Evolutionary conservation across 2,113 vertebrate species (phyloP).

Genomic region (Neogobius melanostomus): DNA sequence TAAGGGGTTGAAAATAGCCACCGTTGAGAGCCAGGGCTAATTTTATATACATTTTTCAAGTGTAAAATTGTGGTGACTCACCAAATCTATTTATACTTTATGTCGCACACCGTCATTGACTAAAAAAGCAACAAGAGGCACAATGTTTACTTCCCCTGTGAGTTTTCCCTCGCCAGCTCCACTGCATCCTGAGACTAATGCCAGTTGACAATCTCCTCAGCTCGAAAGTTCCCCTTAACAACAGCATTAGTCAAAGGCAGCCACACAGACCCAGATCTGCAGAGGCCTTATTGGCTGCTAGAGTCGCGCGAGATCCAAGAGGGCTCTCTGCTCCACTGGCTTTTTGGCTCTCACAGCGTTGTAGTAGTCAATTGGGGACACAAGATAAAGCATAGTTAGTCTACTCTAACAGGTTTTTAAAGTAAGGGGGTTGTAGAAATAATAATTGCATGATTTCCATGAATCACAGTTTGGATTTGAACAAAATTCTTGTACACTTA

Average conservation of each 20-base stretch:
- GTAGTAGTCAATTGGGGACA: conserved; percentile 51
- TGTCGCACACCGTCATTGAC: conserved; percentile 7
- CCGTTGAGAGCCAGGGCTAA: neutral
- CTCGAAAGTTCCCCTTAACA: conserved; percentile 72
- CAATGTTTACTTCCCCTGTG: conserved; percentile 50
- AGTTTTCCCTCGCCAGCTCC: conserved; percentile 43
- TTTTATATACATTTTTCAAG: neutral
- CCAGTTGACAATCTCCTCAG: conserved; percentile 67
- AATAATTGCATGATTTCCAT: too few relatives aligned
- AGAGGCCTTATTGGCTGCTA: conserved; percentile 65
- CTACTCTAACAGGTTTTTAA: conserved; percentile 31
- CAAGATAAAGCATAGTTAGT: conserved; percentile 49
- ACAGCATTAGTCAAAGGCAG: conserved; percentile 71
- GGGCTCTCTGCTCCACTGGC: conserved; percentile 64
- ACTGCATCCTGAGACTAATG: conserved; percentile 55
- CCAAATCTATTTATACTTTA: conserved; percentile 15
- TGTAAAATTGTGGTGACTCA: neutral
- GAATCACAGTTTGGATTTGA: too few relatives aligned
- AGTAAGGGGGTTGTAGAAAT: neutral
- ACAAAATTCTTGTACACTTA: too few relatives aligned
- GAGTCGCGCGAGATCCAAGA: conserved; percentile 61
- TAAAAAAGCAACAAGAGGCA: conserved; percentile 12
- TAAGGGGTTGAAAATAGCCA: neutral
- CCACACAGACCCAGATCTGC: conserved; percentile 67
- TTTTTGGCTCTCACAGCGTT: conserved; percentile 72